phyloP scores from a whole-genome alignment of 2,797 vertebrate genomes.

The Bovichtus diacanthus region DNA sequence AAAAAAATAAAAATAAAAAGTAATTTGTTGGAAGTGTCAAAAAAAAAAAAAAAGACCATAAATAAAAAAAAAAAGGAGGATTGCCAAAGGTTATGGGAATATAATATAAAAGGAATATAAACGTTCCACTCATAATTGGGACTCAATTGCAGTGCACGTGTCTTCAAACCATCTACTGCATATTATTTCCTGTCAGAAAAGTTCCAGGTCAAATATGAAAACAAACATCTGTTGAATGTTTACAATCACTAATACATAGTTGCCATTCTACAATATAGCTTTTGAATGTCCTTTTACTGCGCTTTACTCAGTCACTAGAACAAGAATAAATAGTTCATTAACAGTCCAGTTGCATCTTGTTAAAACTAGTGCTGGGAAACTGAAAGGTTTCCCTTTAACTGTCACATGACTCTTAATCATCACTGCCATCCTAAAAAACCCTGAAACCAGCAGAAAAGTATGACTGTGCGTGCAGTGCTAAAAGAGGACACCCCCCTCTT shows the following conservation, averaged over 20 bases:
- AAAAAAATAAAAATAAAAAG: no score
- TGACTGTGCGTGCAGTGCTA: slow-evolving; percentile 21
- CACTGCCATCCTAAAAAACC: slow-evolving; percentile 8
- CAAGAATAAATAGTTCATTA: slow-evolving; percentile 2
- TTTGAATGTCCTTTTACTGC: background rate
- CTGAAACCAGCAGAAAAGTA: slow-evolving; percentile 46
- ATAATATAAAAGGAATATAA: no score
- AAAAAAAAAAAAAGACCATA: background rate
- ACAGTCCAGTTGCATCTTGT: background rate
- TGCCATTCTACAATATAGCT: background rate
- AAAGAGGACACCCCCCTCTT: slow-evolving; percentile 61
- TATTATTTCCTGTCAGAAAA: background rate
- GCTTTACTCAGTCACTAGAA: background rate
- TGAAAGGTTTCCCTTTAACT: background rate
- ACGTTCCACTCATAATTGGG: background rate
- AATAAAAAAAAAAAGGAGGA: background rate
- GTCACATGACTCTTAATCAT: slow-evolving; percentile 20
- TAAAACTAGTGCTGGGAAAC: background rate
- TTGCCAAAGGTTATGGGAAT: no score
- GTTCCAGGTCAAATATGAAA: background rate
- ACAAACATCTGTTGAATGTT: background rate
- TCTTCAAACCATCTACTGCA: background rate
- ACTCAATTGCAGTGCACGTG: background rate
- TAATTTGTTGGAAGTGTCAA: background rate
- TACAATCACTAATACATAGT: background rate